Percentiles rank a stretch among this genome's conserved stretches.
Evolutionary conservation across 2,888 invertebrate genomes (phyloP).

Genomic region (Napeogenes sylphis): DNA sequence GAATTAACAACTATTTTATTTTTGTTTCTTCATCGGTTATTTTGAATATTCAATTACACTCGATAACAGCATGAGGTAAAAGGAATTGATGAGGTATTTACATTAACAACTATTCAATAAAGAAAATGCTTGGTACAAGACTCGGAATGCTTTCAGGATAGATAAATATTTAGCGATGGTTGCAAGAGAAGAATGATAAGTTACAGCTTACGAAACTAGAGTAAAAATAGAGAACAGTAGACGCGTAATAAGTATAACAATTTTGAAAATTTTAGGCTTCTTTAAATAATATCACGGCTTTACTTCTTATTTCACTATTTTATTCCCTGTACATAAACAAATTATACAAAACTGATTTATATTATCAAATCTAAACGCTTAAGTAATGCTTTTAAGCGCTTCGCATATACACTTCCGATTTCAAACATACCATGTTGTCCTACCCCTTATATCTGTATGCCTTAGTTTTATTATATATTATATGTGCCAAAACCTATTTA

Average conservation of each 20-base stretch:
- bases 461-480: constrained; percentile 33
- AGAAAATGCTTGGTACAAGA: constrained; percentile 23
- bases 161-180: constrained; percentile 14
- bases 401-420: constrained; percentile 33
- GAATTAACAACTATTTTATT: constrained; percentile 1
- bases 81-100: constrained; percentile 19
- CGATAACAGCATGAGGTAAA: constrained; percentile 28
- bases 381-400: constrained; percentile 38
- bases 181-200: constrained; percentile 12
- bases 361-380: constrained; percentile 25
- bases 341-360: constrained; percentile 16
- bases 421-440: constrained; percentile 26
- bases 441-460: constrained; percentile 33
- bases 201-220: constrained; percentile 21
- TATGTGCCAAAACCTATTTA: constrained; percentile 50
- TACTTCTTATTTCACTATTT: constrained; percentile 18
- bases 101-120: constrained; percentile 26
- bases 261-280: constrained; percentile 23
- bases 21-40: constrained; percentile 38
- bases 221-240: constrained; percentile 14
- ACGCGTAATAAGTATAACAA: constrained; percentile 4
- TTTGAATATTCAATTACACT: constrained; percentile 17
- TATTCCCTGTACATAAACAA: constrained; percentile 12
- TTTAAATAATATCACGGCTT: constrained; percentile 21
- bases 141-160: constrained; percentile 14